A percentile compares a stretch with the other conserved stretches of the same genome.
Evolutionary conservation across 92 coral and sea anemone genomes (phyloP).

Genomic region (Epizoanthus fatuus): DNA sequence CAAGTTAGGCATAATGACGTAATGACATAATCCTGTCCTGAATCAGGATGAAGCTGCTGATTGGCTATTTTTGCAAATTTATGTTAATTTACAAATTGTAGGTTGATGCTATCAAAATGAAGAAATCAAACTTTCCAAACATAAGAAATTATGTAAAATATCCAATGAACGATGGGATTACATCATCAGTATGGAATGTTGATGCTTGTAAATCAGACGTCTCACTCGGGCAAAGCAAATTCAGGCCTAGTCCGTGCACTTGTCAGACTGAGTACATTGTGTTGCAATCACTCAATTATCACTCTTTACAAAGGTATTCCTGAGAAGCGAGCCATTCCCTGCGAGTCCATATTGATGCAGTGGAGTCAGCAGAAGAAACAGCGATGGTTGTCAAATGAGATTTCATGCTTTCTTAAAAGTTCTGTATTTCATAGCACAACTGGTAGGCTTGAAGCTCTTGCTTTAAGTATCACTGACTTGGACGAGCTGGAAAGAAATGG

Average conservation of each 20-base stretch:
- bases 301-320: constrained; percentile 27
- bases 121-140: neutral
- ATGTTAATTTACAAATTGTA: too few relatives aligned
- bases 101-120: too few relatives aligned
- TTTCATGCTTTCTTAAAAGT: constrained; percentile 9
- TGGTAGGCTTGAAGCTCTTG: constrained; percentile 17
- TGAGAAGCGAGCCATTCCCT: constrained; percentile 26
- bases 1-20: too few relatives aligned
- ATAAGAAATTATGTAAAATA: neutral
- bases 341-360: neutral
- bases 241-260: too few relatives aligned
- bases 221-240: too few relatives aligned
- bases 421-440: constrained; percentile 34
- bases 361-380: constrained; percentile 28
- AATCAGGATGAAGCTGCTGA: too few relatives aligned
- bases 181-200: too few relatives aligned
- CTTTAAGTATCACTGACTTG: constrained; percentile 28
- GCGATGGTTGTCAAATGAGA: constrained; percentile 43
- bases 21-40: too few relatives aligned
- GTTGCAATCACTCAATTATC: neutral
- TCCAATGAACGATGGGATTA: too few relatives aligned
- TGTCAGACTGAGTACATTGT: neutral
- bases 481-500: constrained; percentile 46
- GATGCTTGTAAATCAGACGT: too few relatives aligned
- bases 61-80: too few relatives aligned